phyloP scores from a whole-genome alignment of 2,888 invertebrate species.

The Holacanthella duospinosa region DNA sequence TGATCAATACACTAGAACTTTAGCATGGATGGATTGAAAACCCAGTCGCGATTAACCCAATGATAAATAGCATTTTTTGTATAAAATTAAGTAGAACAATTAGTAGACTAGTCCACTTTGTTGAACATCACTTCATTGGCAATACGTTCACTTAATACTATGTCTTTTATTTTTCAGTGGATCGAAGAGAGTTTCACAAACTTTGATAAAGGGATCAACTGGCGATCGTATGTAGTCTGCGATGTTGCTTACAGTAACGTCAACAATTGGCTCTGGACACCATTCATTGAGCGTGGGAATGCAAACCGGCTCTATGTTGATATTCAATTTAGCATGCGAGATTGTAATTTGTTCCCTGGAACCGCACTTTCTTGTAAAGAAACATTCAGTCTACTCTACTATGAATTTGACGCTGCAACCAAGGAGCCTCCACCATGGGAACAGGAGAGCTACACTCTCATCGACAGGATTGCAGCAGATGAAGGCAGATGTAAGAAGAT shows the following conservation, averaged over 20 bases:
- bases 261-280: slow-evolving; percentile 97
- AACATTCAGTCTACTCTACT: slow-evolving; percentile 88
- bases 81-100: too few species aligned
- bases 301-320: slow-evolving; percentile 94
- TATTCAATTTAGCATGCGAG: slow-evolving; percentile 87
- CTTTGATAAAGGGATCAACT: slow-evolving; percentile 88
- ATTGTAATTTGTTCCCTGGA: slow-evolving; percentile 68
- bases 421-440: slow-evolving; percentile 90
- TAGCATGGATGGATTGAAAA: too few species aligned
- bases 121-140: too few species aligned
- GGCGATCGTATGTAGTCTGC: slow-evolving; percentile 93
- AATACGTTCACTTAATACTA: slow-evolving; percentile 13
- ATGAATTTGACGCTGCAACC: slow-evolving; percentile 87
- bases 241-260: slow-evolving; percentile 90
- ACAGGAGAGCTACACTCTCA: slow-evolving; percentile 83
- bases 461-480: slow-evolving; percentile 89
- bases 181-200: slow-evolving; percentile 92
- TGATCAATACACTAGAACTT: too few species aligned
- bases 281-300: slow-evolving; percentile 82
- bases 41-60: too few species aligned
- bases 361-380: slow-evolving; percentile 92
- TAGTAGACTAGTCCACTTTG: too few species aligned
- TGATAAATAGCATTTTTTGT: too few species aligned
- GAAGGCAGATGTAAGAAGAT: slow-evolving; percentile 67
- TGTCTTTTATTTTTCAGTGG: slow-evolving; percentile 55